Conservation (phyloP, 23 tunicate genomes). For the Trididemnum clinides region DNA sequence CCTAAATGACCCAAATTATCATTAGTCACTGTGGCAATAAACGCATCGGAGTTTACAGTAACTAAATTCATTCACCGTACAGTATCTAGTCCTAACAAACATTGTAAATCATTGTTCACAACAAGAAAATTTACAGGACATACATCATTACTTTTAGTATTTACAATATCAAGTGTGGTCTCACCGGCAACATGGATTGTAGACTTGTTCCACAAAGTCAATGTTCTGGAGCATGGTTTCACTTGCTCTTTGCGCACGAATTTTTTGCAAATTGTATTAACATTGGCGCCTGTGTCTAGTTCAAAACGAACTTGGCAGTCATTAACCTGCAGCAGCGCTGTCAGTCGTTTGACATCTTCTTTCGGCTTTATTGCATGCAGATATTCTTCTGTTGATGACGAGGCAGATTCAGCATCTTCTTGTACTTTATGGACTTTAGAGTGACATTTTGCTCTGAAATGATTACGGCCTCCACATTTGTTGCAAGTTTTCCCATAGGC, state of each 20-base stretch:
- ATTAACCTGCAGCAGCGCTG: slow-evolving; percentile 12
- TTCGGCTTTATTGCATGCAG: too few relatives aligned
- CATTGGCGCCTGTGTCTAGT: slow-evolving; percentile 17
- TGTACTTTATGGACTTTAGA: too few relatives aligned
- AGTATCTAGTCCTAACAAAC: background rate
- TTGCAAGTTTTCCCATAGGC: too few relatives aligned
- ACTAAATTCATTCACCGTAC: background rate
- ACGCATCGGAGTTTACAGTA: background rate
- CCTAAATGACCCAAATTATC: slow-evolving; percentile 14
- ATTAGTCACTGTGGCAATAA: slow-evolving; percentile 9
- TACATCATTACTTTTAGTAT: background rate
- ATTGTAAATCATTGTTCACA: background rate
- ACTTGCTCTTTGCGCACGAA: background rate
- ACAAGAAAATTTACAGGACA: background rate
- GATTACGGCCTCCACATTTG: too few relatives aligned
- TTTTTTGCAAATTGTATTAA: slow-evolving; percentile 15
- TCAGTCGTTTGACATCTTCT: too few relatives aligned
- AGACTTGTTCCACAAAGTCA: slow-evolving; percentile 26
- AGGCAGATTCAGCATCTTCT: too few relatives aligned
- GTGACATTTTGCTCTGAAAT: too few relatives aligned
- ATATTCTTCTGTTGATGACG: too few relatives aligned
- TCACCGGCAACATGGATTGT: slow-evolving; percentile 13
- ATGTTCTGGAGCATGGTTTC: background rate
- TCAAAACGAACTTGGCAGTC: slow-evolving; percentile 15
- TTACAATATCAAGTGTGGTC: background rate